Conservation (phyloP, 2,797 vertebrate species). For the Neostethus bicornis region DNA sequence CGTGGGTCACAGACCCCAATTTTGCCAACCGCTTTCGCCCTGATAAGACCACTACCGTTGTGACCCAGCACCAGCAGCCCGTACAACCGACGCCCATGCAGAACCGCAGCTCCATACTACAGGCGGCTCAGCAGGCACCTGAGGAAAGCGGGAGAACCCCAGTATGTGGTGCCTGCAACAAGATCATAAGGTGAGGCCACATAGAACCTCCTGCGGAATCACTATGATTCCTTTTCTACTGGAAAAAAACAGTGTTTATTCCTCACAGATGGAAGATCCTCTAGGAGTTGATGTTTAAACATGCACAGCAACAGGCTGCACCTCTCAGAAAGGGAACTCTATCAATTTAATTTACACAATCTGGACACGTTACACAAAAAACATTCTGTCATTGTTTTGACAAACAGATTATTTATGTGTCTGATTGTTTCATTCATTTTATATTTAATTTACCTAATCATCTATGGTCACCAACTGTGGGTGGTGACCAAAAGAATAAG, state of each 20-base stretch:
- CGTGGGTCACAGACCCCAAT: constrained; percentile 91
- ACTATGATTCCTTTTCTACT: neutral
- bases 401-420: constrained; percentile 35
- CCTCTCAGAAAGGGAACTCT: constrained; percentile 43
- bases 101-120: constrained; percentile 95
- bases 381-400: constrained; percentile 29
- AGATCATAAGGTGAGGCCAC: constrained; percentile 90
- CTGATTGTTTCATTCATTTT: constrained; percentile 13
- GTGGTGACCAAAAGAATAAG: no score
- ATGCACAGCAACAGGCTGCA: constrained; percentile 16
- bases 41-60: constrained; percentile 92
- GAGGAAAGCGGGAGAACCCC: constrained; percentile 87
- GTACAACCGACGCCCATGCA: constrained; percentile 92
- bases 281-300: constrained; percentile 31
- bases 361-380: constrained; percentile 35
- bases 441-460: no score
- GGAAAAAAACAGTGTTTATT: constrained; percentile 11
- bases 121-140: constrained; percentile 87
- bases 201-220: neutral
- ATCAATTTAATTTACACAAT: constrained; percentile 47
- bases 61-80: constrained; percentile 94
- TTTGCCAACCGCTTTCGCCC: constrained; percentile 94
- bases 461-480: no score
- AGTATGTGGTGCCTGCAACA: constrained; percentile 92
- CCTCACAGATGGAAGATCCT: constrained; percentile 27